Evolutionary conservation across 2,888 invertebrate genomes (phyloP).

Genomic region (Leptinotarsa juncta): DNA sequence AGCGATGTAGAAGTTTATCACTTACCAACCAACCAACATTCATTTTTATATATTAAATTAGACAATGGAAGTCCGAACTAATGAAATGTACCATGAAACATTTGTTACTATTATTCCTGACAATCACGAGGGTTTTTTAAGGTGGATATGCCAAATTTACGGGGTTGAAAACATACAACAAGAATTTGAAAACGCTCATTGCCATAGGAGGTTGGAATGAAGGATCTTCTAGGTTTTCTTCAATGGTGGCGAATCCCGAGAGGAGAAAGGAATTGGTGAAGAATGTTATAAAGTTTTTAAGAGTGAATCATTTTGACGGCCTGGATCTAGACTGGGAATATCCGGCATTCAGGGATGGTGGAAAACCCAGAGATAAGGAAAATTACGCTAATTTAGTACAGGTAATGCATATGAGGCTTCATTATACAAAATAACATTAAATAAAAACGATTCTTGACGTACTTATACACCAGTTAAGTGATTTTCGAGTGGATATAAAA

Average conservation of each 20-base stretch:
- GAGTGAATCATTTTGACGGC: constrained; percentile 94
- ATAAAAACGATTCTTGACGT: too few relatives aligned
- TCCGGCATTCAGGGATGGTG: constrained; percentile 84
- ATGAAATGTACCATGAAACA: too few relatives aligned
- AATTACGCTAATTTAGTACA: constrained; percentile 90
- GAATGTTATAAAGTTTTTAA: constrained; percentile 85
- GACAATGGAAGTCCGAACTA: too few relatives aligned
- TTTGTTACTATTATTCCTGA: too few relatives aligned
- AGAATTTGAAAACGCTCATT: constrained; percentile 88
- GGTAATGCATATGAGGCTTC: constrained; percentile 61
- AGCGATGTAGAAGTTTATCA: too few relatives aligned
- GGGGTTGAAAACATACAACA: constrained; percentile 92
- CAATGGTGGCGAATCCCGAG: constrained; percentile 85
- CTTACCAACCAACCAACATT: too few relatives aligned
- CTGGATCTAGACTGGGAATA: constrained; percentile 94
- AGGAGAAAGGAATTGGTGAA: constrained; percentile 84
- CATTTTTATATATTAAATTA: too few relatives aligned
- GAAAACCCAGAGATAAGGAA: constrained; percentile 83
- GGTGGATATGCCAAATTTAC: constrained; percentile 95
- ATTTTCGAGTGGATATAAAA: too few relatives aligned
- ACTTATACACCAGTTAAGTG: too few relatives aligned
- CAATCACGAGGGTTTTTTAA: constrained; percentile 59
- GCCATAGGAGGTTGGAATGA: constrained; percentile 97
- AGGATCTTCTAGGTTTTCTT: constrained; percentile 87
- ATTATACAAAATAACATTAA: too few relatives aligned